phyloP scores from a whole-genome alignment of 2,113 vertebrate species.

The Grammomys surdaster region DNA sequence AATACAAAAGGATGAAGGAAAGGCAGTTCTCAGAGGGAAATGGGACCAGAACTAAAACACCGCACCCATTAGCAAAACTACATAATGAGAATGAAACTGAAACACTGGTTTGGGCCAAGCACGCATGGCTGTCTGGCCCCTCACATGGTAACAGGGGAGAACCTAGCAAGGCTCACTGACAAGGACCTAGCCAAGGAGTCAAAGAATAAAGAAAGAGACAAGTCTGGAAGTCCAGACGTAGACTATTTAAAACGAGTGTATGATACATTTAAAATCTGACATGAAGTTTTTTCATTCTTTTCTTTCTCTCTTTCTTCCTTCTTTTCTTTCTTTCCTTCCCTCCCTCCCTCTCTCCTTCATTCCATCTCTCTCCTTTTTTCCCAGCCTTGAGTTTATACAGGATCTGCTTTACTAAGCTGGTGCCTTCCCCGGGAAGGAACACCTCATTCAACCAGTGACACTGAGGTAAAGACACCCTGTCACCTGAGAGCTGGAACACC shows the following conservation, averaged over 20 bases:
- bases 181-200: background rate
- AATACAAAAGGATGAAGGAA: background rate
- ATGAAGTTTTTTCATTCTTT: background rate
- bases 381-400: slow-evolving; percentile 19
- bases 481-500: background rate
- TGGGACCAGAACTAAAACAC: background rate
- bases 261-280: background rate
- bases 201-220: background rate
- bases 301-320: background rate
- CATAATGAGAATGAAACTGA: background rate
- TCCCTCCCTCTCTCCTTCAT: background rate
- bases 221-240: background rate
- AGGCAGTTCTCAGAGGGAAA: too few relatives aligned
- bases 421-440: background rate
- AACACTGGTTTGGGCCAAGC: background rate
- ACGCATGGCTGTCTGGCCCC: too few relatives aligned
- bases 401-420: background rate
- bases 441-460: background rate
- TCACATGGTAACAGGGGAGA: rapidly evolving
- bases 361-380: background rate
- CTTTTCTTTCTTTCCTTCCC: background rate
- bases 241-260: background rate
- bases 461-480: background rate
- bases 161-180: background rate
- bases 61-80: background rate